Base-by-base conservation (phyloP, 2,113 vertebrate species). In the Pygoscelis antarcticus region DNA sequence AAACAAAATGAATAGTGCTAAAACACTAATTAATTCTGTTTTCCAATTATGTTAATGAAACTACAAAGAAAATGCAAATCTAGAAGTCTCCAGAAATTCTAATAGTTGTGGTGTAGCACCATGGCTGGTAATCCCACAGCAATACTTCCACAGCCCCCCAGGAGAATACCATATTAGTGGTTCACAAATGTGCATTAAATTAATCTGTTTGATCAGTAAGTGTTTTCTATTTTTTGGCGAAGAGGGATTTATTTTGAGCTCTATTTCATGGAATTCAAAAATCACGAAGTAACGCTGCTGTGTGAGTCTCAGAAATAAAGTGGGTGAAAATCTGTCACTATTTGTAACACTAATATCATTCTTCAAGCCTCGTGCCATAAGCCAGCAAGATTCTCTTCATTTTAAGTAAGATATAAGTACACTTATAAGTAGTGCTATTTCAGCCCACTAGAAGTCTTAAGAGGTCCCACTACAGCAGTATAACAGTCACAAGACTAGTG, bases 21-120 rank as follows among this genome's bases (percentile, higher is more conserved):
- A 95, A 93, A 92, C 95, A 95, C 87, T 98, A 98, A 97, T 98
- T 96, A 97, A 89, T 84, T 83, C 95, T 97, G 93, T 90, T 97
- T 97, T 96, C 42, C 79, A 97, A 96, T 98, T 97, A 98, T 96
- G 95, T 79, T 97, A 97, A 97, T 96, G 81, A 93, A 97, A 97
- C 91, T 97, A 97, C 97, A 98, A 98, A 98, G 97, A 93, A 96
- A 96, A 98, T 97, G 96, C 95, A 97, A 98, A 97, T 97, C 68
- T 83, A 91, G 91, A 97, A 88, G 68, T 92, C 97, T 98, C 93
- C 83, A 97, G 96, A 97, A 97, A 97, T 96, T 87, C 94, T 93
- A 93, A 79, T 57, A 34, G 44, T 96, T 95, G 91, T 96, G 91
- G 93, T 89, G 25, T 47, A 95, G 55, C 87, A 96, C 95, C 95